phyloP scores from a whole-genome alignment of 2,797 vertebrate genomes.

The Alca torda region DNA sequence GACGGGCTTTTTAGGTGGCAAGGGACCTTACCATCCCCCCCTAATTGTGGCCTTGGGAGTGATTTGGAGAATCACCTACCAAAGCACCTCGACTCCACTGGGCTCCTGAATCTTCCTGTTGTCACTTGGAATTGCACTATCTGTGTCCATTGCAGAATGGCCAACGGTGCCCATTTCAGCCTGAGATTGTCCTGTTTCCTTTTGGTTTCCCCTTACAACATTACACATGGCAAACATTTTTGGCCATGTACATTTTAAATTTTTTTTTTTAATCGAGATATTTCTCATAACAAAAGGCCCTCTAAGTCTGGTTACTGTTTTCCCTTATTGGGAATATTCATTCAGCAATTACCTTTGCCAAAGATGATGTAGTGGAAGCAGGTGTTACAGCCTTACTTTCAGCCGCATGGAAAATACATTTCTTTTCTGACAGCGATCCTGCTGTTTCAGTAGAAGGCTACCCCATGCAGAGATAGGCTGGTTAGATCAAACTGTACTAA shows the following conservation, averaged over 20 bases:
- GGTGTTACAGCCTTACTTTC: conserved; percentile 44
- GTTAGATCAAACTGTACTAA: conserved; percentile 69
- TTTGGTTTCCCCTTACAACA: neutral
- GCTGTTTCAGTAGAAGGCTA: conserved; percentile 54
- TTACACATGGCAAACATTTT: neutral
- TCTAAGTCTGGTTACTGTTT: neutral
- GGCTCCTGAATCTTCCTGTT: neutral
- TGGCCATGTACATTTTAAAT: accelerated
- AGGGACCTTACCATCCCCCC: neutral
- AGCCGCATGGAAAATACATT: conserved; percentile 46
- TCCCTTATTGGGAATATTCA: conserved; percentile 5
- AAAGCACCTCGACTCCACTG: neutral
- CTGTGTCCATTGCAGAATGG: neutral
- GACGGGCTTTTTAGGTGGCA: neutral
- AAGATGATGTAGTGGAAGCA: conserved; percentile 58
- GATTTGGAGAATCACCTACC: neutral
- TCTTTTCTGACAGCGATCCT: conserved; percentile 38
- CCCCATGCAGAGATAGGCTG: conserved; percentile 62
- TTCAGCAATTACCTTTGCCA: conserved; percentile 52
- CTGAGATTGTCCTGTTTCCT: neutral
- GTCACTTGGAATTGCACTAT: neutral
- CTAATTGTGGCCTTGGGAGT: neutral
- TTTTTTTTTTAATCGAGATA: neutral
- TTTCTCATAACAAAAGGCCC: conserved; percentile 1
- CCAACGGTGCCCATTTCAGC: neutral